These are phyloP conservation scores for Nemotelus pantherinus DNA, from an alignment of 2,888 invertebrate species.

Conservation along the genomic window DNA sequence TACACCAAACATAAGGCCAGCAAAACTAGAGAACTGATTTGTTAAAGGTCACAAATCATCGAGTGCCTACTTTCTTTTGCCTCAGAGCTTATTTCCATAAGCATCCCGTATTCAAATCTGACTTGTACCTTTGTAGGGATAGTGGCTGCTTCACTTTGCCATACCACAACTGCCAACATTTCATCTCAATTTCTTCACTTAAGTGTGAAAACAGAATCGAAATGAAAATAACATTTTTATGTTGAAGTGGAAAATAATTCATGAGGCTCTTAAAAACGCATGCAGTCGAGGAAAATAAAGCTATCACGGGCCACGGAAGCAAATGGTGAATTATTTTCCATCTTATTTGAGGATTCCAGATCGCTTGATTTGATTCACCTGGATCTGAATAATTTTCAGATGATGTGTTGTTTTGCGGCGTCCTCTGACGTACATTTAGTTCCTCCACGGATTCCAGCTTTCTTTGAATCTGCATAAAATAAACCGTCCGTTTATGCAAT, in stretches of 20 bases:
- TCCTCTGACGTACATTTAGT: not conserved
- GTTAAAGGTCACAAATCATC: too few species aligned
- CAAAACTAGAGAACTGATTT: too few species aligned
- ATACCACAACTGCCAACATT: not conserved
- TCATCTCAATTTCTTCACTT: constrained; percentile 5
- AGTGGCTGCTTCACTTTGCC: constrained; percentile 1
- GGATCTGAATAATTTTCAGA: constrained; percentile 40
- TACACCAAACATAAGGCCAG: too few species aligned
- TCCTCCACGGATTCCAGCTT: not conserved
- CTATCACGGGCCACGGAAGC: constrained; percentile 32
- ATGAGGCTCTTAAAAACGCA: constrained; percentile 43
- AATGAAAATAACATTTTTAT: constrained; percentile 45
- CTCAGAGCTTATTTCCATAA: constrained; percentile 24
- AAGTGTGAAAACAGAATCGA: constrained; percentile 24
- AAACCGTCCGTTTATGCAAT: constrained; percentile 22
- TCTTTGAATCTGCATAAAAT: constrained; percentile 4
- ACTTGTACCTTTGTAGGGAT: constrained; percentile 21
- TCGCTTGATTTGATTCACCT: constrained; percentile 38
- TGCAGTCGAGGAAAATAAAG: constrained; percentile 37
- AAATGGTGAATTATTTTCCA: constrained; percentile 43
- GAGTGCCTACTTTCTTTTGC: not conserved
- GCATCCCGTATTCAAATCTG: constrained; percentile 37
- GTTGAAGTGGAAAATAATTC: constrained; percentile 43
- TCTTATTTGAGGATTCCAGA: constrained; percentile 33
- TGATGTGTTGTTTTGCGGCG: constrained; percentile 37